Percentiles rank a stretch among this genome's conserved stretches.
Conservation (phyloP, 2,797 vertebrate species). For the Threskiornis aethiopicus region DNA sequence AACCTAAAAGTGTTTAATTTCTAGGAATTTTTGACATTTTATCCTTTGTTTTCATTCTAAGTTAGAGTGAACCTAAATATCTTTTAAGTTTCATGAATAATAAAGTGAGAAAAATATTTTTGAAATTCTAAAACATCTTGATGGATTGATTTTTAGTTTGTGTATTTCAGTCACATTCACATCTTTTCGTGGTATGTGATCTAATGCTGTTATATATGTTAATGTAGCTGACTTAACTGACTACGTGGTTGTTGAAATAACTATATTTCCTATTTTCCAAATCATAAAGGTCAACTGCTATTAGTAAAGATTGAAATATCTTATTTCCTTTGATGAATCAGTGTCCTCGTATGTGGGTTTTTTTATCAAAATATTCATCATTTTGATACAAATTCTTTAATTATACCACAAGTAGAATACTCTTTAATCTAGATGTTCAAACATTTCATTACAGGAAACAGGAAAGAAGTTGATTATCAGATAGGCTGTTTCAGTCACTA, state of each 20-base stretch:
- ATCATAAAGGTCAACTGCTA: background rate
- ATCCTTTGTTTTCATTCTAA: background rate
- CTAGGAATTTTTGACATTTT: background rate
- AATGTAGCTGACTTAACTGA: background rate
- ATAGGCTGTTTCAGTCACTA: background rate
- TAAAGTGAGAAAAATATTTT: background rate
- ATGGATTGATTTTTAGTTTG: background rate
- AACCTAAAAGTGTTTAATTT: background rate
- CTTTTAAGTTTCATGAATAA: background rate
- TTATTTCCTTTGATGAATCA: background rate
- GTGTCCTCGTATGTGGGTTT: background rate
- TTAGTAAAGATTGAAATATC: background rate
- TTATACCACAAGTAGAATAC: background rate
- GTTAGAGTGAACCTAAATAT: background rate
- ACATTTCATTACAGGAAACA: background rate
- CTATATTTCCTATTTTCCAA: background rate
- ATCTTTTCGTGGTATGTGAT: background rate
- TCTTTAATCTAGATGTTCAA: background rate
- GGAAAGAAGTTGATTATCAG: background rate
- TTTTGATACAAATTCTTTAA: background rate
- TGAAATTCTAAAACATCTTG: background rate
- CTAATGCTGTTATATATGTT: background rate
- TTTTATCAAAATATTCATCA: background rate
- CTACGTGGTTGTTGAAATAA: background rate
- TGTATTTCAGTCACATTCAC: background rate